Evolutionary conservation across 2,113 vertebrate species (phyloP), one percentile per base, ranked within the genome.

Genomic region (Rhea americana): DNA sequence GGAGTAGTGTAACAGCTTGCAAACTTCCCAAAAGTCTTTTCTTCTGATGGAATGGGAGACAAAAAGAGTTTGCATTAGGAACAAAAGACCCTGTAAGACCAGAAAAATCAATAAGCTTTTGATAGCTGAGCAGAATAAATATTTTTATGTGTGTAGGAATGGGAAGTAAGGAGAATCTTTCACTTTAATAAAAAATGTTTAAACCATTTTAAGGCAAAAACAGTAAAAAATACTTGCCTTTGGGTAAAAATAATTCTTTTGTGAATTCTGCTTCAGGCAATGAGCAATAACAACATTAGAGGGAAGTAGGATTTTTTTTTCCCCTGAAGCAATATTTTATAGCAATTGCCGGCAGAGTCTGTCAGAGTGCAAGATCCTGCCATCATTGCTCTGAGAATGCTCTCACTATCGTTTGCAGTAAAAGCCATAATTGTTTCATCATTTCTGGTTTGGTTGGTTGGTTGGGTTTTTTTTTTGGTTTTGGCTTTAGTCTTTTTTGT

Each of bases 91-190:
- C n/a, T 2, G 1, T 0, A 1, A 73, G n/a, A 19, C 47, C 87
- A 58, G 43, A 76, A 78, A 59, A 90, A 93, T 85, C 79, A 92
- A 70, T 70, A 90, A 85, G 37, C 21, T 89, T 67, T 75, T 50
- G 51, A 78, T 71, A 85, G 10, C 0, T 45, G 11, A 80, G 48
- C 22, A 70, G 67, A 90, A 50, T 41, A 76, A 84, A 47, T 63
- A 28, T 79, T 79, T 75, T 4, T 81, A 25, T 58, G 22, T 47
- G 65, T 37, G 50, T 77, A 14, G 59, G 32, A 55, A 72, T 68
- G 43, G 26, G 81, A 80, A 48, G 17, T 22, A 59, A 5, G 7
- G 12, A 21, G 20, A 70, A 47, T 43, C 20, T 80, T 25, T 74
- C 59, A 26, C 20, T 91, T 88, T 70, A 56, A 53, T 56, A 86